Evolutionary conservation across 2,113 vertebrate genomes (phyloP).

Genomic region (Noctilio leporinus): DNA sequence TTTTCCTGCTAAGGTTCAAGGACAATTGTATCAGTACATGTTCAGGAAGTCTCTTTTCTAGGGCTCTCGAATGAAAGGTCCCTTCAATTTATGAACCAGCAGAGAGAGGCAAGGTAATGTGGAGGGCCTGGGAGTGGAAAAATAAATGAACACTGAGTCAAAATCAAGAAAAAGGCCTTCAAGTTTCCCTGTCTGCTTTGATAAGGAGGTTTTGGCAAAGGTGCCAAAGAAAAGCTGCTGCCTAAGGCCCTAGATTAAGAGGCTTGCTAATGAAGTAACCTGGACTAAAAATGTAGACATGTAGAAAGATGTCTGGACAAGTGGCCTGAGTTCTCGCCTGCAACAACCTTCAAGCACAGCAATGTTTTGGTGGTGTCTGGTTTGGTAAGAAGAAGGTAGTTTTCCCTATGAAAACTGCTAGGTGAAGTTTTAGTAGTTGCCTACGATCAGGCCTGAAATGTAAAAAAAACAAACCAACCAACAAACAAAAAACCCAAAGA

Average conservation of each 20-base stretch:
- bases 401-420: background rate
- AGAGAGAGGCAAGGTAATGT: background rate
- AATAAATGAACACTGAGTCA: background rate
- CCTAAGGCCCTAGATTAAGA: background rate
- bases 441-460: background rate
- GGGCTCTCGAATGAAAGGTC: background rate
- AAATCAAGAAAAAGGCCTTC: background rate
- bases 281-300: background rate
- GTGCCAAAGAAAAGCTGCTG: too few relatives aligned
- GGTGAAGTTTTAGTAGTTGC: background rate
- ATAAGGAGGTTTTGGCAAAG: background rate
- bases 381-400: background rate
- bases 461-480: too few relatives aligned
- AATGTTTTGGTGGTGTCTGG: background rate
- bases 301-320: background rate
- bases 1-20: background rate
- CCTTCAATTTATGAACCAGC: background rate
- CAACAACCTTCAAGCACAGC: background rate
- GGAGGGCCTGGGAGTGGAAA: background rate
- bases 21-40: background rate
- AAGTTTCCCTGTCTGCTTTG: background rate
- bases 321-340: background rate
- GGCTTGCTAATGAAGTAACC: background rate
- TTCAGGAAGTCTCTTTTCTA: too few relatives aligned
- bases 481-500: too few relatives aligned